These are phyloP conservation scores for Petrocephalus schoutedeni DNA, from an alignment of 2,797 vertebrate species.

Conservation along the genomic window DNA sequence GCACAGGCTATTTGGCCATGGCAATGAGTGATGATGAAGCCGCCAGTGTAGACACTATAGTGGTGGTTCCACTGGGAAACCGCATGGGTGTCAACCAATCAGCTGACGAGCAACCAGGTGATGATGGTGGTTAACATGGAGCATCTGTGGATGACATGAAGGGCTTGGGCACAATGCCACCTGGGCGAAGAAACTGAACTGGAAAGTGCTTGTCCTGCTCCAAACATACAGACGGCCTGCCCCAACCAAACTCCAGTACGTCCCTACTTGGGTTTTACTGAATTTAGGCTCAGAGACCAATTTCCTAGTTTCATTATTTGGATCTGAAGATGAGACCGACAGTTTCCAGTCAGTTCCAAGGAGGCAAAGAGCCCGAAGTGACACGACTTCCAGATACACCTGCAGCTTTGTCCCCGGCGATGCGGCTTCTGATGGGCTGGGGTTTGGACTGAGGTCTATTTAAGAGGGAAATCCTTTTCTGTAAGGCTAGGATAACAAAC, in stretches of 20 bases:
- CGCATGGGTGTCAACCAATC: background rate
- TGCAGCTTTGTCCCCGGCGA: constrained; percentile 53
- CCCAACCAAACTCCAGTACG: background rate
- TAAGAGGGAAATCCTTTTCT: constrained; percentile 59
- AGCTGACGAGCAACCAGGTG: constrained; percentile 11
- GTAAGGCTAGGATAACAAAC: constrained; percentile 61
- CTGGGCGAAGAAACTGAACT: constrained; percentile 19
- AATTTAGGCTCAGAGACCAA: background rate
- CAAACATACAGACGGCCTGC: background rate
- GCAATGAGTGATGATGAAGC: background rate
- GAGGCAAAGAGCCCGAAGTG: constrained; percentile 19
- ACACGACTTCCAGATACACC: constrained; percentile 50
- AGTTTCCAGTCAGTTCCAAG: constrained; percentile 48
- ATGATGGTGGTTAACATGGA: background rate
- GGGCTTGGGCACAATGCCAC: background rate
- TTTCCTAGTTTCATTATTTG: background rate
- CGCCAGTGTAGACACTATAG: background rate
- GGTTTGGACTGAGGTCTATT: constrained; percentile 59
- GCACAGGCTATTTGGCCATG: background rate
- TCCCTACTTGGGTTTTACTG: background rate
- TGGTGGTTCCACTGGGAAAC: background rate
- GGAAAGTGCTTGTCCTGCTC: constrained; percentile 26
- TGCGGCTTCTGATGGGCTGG: constrained; percentile 53
- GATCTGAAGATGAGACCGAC: background rate
- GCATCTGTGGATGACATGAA: background rate